Evolutionary conservation across 2,797 vertebrate species (phyloP).

Genomic region (Chelidonichthys spinosus): DNA sequence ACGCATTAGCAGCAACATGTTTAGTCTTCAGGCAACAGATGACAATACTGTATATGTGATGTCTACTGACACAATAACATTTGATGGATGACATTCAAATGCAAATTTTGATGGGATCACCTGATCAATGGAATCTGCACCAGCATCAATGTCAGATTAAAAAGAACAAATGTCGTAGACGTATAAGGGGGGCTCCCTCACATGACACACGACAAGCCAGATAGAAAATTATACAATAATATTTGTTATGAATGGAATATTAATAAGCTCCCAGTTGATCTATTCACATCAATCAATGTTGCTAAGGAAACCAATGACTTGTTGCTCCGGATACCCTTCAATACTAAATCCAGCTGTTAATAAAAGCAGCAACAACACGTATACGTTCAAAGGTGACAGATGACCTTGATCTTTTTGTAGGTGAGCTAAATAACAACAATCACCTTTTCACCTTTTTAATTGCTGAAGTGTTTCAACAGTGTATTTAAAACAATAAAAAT

Average conservation of each 20-base stretch:
- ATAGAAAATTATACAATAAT: neutral
- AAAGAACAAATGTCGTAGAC: neutral
- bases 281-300: conserved; percentile 21
- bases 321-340: conserved; percentile 31
- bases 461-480: neutral
- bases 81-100: conserved; percentile 12
- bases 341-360: neutral
- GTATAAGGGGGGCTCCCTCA: neutral
- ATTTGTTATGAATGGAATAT: neutral
- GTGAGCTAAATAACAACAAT: neutral
- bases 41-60: neutral
- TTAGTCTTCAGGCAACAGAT: conserved; percentile 16
- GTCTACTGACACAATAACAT: conserved; percentile 13
- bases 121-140: neutral
- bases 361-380: neutral
- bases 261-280: neutral
- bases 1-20: conserved; percentile 2
- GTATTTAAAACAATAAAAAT: neutral
- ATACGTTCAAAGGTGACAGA: no score
- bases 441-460: no score
- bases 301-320: conserved; percentile 1
- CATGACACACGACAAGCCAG: neutral
- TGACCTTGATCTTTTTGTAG: neutral
- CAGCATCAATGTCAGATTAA: conserved; percentile 10
- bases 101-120: neutral